Conservation (phyloP, 2,797 vertebrate genomes). For the Molothrus aeneus region DNA sequence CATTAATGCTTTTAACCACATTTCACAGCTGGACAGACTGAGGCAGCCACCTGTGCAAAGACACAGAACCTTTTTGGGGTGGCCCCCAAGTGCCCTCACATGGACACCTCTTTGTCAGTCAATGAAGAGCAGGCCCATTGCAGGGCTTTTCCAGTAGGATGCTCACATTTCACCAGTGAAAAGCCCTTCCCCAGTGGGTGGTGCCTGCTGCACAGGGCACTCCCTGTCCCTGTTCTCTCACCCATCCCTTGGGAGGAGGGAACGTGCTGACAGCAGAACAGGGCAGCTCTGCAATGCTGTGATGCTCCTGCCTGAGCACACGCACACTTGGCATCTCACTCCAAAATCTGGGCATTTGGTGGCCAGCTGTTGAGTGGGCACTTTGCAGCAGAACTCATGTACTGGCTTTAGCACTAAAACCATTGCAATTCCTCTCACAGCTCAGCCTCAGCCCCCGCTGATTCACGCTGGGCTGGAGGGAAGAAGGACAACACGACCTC, state of each 20-base stretch:
- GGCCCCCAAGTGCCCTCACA: too few relatives aligned
- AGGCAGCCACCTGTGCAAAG: not conserved
- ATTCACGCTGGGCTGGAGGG: not conserved
- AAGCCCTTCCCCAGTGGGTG: not conserved
- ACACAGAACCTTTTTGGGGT: not conserved
- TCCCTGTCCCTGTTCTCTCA: not conserved
- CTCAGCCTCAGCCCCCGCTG: not conserved
- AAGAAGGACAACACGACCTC: not conserved
- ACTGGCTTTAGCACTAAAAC: not conserved
- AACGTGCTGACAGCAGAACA: not conserved
- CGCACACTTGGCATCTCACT: not conserved
- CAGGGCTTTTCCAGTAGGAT: not conserved
- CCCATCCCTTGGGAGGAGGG: rapidly evolving
- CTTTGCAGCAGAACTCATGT: not conserved
- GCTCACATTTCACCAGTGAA: not conserved
- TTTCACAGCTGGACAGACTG: not conserved
- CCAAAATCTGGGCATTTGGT: not conserved
- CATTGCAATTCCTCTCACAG: not conserved
- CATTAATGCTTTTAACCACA: not conserved
- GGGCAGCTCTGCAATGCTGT: not conserved
- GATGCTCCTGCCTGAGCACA: not conserved
- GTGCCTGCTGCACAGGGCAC: not conserved
- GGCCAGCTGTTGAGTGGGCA: conserved; percentile 51
- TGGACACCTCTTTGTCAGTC: rapidly evolving
- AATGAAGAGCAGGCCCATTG: not conserved